Conservation (phyloP, 30 jellyfish, hydroid and myxozoan species). For the Cassiopea andromeda region DNA sequence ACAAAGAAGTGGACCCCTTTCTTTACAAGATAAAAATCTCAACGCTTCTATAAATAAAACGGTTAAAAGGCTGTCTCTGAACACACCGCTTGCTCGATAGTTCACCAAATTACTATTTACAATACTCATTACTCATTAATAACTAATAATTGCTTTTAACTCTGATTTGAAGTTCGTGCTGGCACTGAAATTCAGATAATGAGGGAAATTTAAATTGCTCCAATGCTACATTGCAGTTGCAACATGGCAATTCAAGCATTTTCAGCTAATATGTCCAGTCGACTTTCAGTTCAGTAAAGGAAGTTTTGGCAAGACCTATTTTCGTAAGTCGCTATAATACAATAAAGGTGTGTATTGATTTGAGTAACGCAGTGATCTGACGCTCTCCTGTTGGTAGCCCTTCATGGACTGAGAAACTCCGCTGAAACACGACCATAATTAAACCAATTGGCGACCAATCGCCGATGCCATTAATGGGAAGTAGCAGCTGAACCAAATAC, state of each 20-base stretch:
- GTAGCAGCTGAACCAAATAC: not conserved
- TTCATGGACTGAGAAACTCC: too few species aligned
- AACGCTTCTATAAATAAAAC: conserved; percentile 38
- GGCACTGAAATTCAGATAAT: not conserved
- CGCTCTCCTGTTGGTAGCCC: too few species aligned
- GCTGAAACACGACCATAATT: too few species aligned
- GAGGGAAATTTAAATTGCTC: not conserved
- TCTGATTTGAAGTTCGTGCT: not conserved
- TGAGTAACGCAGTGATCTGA: too few species aligned
- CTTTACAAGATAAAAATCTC: conserved; percentile 35
- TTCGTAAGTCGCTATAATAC: too few species aligned
- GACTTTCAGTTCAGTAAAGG: too few species aligned
- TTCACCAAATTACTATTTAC: conserved; percentile 8
- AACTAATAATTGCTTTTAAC: not conserved
- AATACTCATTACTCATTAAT: not conserved
- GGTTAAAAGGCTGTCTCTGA: conserved; percentile 16
- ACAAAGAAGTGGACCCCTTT: not conserved
- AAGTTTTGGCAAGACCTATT: too few species aligned
- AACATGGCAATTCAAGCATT: too few species aligned
- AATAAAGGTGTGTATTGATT: too few species aligned
- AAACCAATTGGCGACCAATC: not conserved
- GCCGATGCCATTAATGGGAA: not conserved
- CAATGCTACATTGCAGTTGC: not conserved
- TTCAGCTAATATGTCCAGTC: too few species aligned
- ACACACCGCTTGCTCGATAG: conserved; percentile 2